Evolutionary conservation across 1,140 invertebrate genomes (phyloP).

Genomic region (Geopemphigus sp.): DNA sequence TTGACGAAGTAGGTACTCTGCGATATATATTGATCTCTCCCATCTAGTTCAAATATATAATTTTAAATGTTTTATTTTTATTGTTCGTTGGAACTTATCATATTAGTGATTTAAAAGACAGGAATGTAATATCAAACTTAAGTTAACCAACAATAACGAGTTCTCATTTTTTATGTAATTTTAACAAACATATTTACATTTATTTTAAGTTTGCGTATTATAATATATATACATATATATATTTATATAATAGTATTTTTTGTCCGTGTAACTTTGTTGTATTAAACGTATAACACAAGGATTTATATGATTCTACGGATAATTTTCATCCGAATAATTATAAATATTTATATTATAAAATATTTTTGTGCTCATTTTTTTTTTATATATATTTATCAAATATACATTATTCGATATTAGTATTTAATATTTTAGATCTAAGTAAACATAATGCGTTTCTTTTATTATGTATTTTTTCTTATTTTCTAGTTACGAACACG

Average conservation of each 20-base stretch:
- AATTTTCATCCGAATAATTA: background rate
- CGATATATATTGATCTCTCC: conserved; percentile 29
- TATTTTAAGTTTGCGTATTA: background rate
- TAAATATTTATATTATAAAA: background rate
- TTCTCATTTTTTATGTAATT: background rate
- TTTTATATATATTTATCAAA: too few species aligned
- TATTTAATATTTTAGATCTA: background rate
- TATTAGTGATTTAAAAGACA: background rate
- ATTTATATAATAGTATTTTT: too few species aligned
- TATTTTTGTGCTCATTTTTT: conserved; percentile 24
- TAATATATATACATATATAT: too few species aligned
- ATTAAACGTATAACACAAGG: background rate
- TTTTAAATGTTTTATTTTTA: conserved; percentile 1
- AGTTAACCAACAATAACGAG: background rate
- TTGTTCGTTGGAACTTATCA: background rate
- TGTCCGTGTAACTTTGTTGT: background rate
- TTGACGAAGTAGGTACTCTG: background rate
- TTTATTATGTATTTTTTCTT: too few species aligned
- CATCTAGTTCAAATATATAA: conserved; percentile 26
- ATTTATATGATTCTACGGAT: background rate
- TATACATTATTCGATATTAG: background rate
- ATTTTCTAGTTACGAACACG: background rate
- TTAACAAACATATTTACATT: background rate
- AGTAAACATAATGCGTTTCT: background rate
- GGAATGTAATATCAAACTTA: background rate